Conservation (phyloP, 2,113 vertebrate genomes). For the Phrynocephalus versicolor region DNA sequence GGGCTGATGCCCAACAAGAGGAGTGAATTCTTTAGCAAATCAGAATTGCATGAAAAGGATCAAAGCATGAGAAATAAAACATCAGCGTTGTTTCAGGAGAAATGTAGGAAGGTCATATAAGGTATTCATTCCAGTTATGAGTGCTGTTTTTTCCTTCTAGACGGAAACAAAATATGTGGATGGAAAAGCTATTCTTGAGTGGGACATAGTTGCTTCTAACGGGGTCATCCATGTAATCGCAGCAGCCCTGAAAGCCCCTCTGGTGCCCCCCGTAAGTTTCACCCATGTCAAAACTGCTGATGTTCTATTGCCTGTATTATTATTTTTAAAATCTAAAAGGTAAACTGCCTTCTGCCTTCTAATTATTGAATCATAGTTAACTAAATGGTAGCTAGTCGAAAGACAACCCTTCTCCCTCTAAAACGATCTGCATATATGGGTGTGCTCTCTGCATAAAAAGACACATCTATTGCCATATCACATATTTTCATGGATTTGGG, state of each 20-base stretch:
- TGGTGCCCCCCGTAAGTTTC: conserved; percentile 73
- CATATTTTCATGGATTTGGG: neutral
- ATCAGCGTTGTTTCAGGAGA: neutral
- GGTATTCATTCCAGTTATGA: neutral
- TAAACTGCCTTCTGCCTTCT: neutral
- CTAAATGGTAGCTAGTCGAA: neutral
- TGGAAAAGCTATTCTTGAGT: conserved; percentile 79
- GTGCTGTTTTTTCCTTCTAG: conserved; percentile 55
- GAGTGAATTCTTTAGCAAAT: neutral
- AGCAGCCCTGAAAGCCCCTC: conserved; percentile 84
- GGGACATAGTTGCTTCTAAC: conserved; percentile 88
- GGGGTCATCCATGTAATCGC: conserved; percentile 92
- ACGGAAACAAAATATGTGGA: conserved; percentile 80
- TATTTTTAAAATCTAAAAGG: neutral
- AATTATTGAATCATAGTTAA: neutral
- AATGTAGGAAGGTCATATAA: neutral
- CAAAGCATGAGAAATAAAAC: neutral
- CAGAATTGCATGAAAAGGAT: neutral
- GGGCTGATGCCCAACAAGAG: neutral
- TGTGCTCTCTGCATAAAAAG: neutral
- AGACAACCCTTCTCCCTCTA: neutral
- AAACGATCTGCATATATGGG: neutral
- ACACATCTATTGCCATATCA: neutral
- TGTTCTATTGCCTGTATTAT: neutral
- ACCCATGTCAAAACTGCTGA: neutral